These are phyloP conservation scores for Pangasius macronema DNA, from an alignment of 2,797 vertebrate genomes.

Conservation along the genomic window DNA sequence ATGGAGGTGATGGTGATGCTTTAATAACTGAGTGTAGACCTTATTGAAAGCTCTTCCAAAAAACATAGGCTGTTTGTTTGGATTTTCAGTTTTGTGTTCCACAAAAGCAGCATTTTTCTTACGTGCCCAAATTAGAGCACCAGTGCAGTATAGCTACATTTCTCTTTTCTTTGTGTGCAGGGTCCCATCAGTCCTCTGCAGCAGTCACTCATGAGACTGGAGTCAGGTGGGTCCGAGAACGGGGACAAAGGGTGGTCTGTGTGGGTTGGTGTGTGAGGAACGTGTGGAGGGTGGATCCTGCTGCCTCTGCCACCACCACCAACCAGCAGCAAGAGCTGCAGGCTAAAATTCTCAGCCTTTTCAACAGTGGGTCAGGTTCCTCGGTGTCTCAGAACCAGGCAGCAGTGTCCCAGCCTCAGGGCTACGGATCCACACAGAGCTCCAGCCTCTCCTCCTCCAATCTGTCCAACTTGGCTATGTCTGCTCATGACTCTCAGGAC, in stretches of 20 bases:
- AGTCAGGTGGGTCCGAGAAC: no score
- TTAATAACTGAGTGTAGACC: background rate
- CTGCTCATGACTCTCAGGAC: conserved; percentile 70
- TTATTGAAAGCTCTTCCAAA: background rate
- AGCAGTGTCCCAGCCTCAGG: conserved; percentile 57
- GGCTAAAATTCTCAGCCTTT: conserved; percentile 97
- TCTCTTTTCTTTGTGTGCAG: conserved; percentile 38
- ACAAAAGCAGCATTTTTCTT: background rate
- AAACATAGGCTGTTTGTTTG: background rate
- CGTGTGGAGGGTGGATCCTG: no score
- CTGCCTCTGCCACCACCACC: conserved; percentile 63
- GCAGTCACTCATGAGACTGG: conserved; percentile 57
- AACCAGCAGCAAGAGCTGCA: conserved; percentile 91
- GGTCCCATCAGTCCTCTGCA: conserved; percentile 54
- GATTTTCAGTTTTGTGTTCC: background rate
- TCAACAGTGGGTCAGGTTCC: conserved; percentile 81
- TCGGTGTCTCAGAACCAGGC: conserved; percentile 33
- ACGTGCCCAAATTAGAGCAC: background rate
- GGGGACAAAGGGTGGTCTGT: no score
- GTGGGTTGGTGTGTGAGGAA: no score
- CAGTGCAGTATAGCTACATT: background rate
- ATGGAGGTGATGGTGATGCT: background rate
- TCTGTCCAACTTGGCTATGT: conserved; percentile 30
- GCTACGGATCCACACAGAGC: conserved; percentile 63
- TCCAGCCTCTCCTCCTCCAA: conserved; percentile 31